Evolutionary conservation across 2,888 invertebrate genomes (phyloP).

Genomic region (Callimorpha dominula): DNA sequence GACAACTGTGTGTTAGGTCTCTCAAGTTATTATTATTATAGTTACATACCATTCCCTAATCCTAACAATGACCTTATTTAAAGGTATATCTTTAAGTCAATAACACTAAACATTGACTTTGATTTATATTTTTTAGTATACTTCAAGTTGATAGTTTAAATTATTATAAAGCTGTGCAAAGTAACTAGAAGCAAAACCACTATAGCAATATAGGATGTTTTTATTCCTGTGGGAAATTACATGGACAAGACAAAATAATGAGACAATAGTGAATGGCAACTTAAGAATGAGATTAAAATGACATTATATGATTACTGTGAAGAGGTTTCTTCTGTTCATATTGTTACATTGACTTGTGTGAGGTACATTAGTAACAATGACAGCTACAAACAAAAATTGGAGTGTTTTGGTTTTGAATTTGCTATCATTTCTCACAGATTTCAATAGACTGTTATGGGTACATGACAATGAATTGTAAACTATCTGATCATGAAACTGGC

Average conservation of each 20-base stretch:
- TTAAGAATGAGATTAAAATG: background rate
- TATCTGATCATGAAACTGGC: constrained; percentile 1
- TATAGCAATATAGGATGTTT: background rate
- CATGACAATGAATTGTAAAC: background rate
- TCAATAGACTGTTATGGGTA: constrained; percentile 10
- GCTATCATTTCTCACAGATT: background rate
- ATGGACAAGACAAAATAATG: background rate
- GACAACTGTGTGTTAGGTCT: too few species aligned
- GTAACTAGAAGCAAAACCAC: background rate
- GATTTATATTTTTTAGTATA: background rate
- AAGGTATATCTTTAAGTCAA: background rate
- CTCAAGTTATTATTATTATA: too few species aligned
- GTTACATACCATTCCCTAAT: background rate
- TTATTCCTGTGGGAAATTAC: constrained; percentile 8
- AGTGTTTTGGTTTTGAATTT: constrained; percentile 1
- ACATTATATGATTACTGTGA: constrained; percentile 3
- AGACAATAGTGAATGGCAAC: constrained; percentile 7
- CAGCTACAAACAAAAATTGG: background rate
- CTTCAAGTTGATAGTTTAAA: background rate
- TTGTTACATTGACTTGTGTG: background rate
- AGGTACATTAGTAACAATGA: background rate
- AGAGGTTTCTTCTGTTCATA: constrained; percentile 8
- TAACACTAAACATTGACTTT: background rate
- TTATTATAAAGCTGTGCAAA: background rate
- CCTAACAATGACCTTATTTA: background rate